These are phyloP conservation scores for Cyanocitta stelleri DNA, from an alignment of 2,113 vertebrate species.

Conservation along the genomic window DNA sequence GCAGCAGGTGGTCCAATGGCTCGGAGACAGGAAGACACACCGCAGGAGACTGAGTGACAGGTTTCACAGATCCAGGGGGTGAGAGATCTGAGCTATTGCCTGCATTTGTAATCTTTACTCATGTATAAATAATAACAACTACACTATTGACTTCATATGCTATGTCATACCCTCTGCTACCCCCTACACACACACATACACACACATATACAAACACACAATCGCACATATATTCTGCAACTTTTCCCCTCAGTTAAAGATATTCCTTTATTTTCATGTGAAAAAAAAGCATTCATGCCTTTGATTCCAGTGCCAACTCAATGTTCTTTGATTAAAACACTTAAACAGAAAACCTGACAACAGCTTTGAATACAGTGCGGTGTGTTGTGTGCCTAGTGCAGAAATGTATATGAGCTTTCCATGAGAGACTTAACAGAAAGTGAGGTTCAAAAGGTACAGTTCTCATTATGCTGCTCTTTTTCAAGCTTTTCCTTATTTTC, in stretches of 20 bases:
- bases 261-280: conserved; percentile 22
- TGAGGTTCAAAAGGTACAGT: not conserved
- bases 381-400: not conserved
- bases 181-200: conserved; percentile 16
- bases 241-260: conserved; percentile 12
- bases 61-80: conserved; percentile 85
- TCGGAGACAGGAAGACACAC: conserved; percentile 86
- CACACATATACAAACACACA: conserved; percentile 12
- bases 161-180: conserved; percentile 78
- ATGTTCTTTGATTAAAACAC: conserved; percentile 44
- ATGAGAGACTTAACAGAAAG: conserved; percentile 21
- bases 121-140: conserved; percentile 88
- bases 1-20: conserved; percentile 88
- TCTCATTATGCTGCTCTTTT: conserved; percentile 25
- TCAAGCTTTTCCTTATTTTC: not conserved
- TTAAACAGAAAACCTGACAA: conserved; percentile 52
- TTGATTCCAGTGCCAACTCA: conserved; percentile 26
- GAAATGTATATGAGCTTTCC: conserved; percentile 25
- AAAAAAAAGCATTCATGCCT: conserved; percentile 37
- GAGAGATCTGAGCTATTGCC: conserved; percentile 84
- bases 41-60: conserved; percentile 86
- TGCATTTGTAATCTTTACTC: conserved; percentile 87
- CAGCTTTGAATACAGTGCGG: conserved; percentile 40
- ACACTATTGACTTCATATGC: conserved; percentile 82
- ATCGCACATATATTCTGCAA: not conserved